Evolutionary conservation across 1,140 invertebrate genomes (phyloP).

Genomic region (Acromyrmex echinatior): DNA sequence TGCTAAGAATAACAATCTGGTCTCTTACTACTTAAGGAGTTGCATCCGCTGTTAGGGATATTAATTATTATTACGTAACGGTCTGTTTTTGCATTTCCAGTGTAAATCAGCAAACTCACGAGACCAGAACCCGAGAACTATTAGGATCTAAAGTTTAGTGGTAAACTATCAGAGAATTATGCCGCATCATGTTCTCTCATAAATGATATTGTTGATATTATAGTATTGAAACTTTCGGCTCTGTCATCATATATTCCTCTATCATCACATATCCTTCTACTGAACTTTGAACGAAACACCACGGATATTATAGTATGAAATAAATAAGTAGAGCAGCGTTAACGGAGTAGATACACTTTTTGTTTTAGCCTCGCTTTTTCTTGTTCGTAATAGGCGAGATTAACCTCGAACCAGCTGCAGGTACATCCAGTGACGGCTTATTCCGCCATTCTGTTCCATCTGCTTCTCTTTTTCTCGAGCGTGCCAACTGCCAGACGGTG

Average conservation of each 20-base stretch:
- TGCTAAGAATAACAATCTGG: no score
- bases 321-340: constrained; percentile 40
- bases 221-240: constrained; percentile 3
- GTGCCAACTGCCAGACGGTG: constrained; percentile 55
- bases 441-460: constrained; percentile 37
- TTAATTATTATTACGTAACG: constrained; percentile 7
- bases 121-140: not conserved
- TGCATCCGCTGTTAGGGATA: not conserved
- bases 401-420: constrained; percentile 54
- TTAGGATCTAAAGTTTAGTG: constrained; percentile 28
- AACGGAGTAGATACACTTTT: constrained; percentile 38
- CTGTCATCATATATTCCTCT: not conserved
- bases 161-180: constrained; percentile 39
- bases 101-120: not conserved
- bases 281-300: not conserved
- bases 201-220: constrained; percentile 32
- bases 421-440: constrained; percentile 39
- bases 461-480: constrained; percentile 46
- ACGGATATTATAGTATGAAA: not conserved
- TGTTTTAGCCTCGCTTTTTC: constrained; percentile 24
- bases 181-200: constrained; percentile 42
- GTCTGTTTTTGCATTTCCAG: constrained; percentile 23
- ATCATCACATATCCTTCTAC: no score
- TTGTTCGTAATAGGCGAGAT: constrained; percentile 51
- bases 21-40: not conserved